These are phyloP conservation scores for Julus scandinavius DNA, from an alignment of 2,888 invertebrate genomes.

Conservation along the genomic window DNA sequence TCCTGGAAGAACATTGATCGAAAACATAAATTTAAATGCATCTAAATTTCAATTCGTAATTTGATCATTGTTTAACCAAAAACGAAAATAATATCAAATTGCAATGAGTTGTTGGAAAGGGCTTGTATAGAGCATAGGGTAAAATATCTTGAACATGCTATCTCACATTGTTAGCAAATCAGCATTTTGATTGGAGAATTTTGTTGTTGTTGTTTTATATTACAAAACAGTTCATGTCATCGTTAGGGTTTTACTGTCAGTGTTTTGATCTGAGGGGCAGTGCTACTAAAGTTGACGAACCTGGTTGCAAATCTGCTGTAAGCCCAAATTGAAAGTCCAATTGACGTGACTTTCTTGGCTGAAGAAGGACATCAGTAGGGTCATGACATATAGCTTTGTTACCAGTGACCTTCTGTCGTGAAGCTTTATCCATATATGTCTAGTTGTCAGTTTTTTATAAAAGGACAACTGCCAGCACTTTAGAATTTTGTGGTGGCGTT, in stretches of 20 bases:
- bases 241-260: background rate
- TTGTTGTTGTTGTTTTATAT: background rate
- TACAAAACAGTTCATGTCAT: background rate
- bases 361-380: conserved; percentile 11
- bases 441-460: background rate
- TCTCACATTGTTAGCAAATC: no score
- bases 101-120: no score
- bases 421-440: conserved; percentile 31
- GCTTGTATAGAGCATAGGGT: no score
- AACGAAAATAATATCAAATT: no score
- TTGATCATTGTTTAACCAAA: no score
- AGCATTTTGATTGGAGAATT: background rate
- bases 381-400: background rate
- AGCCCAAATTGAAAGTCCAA: background rate
- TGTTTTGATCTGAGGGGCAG: background rate
- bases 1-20: no score
- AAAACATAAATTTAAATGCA: no score
- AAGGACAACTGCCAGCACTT: background rate
- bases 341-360: background rate
- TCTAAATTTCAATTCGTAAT: no score
- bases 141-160: background rate
- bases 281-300: background rate
- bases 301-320: background rate
- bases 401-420: conserved; percentile 4
- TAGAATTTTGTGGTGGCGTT: background rate